Evolutionary conservation across 2,888 invertebrate genomes (phyloP).

Genomic region (Thumatha senex): DNA sequence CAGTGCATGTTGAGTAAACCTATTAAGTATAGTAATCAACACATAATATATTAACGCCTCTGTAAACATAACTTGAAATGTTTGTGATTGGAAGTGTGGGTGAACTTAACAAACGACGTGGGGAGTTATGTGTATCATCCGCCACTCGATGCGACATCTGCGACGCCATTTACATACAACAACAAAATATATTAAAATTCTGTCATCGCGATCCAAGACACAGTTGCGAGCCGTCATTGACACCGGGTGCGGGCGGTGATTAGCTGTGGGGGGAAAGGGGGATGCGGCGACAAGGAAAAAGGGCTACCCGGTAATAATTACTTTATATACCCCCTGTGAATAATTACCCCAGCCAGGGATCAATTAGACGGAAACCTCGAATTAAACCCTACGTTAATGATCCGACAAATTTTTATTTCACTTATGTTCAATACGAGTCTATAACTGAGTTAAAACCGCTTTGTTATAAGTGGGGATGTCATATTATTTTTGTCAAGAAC

Average conservation of each 20-base stretch:
- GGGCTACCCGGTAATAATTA: slow-evolving; percentile 80
- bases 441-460: slow-evolving; percentile 29
- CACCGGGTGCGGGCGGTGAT: slow-evolving; percentile 77
- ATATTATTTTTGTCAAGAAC: background rate
- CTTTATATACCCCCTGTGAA: slow-evolving; percentile 81
- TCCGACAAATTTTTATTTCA: slow-evolving; percentile 70
- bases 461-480: slow-evolving; percentile 5
- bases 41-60: slow-evolving; percentile 8
- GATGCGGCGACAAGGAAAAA: slow-evolving; percentile 75
- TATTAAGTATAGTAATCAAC: slow-evolving; percentile 9
- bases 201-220: slow-evolving; percentile 76
- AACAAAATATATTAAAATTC: slow-evolving; percentile 81
- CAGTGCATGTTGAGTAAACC: background rate
- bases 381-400: slow-evolving; percentile 72
- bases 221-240: slow-evolving; percentile 76
- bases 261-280: slow-evolving; percentile 54
- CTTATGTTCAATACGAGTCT: slow-evolving; percentile 33
- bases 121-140: slow-evolving; percentile 39
- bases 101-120: slow-evolving; percentile 36
- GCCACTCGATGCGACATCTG: slow-evolving; percentile 51
- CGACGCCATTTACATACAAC: slow-evolving; percentile 75
- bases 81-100: slow-evolving; percentile 5
- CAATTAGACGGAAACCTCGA: slow-evolving; percentile 76
- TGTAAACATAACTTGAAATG: slow-evolving; percentile 6
- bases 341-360: slow-evolving; percentile 78